Evolutionary conservation across 2,888 invertebrate genomes (phyloP), one percentile per base, ranked within the genome.

Genomic region (Hyalella azteca): DNA sequence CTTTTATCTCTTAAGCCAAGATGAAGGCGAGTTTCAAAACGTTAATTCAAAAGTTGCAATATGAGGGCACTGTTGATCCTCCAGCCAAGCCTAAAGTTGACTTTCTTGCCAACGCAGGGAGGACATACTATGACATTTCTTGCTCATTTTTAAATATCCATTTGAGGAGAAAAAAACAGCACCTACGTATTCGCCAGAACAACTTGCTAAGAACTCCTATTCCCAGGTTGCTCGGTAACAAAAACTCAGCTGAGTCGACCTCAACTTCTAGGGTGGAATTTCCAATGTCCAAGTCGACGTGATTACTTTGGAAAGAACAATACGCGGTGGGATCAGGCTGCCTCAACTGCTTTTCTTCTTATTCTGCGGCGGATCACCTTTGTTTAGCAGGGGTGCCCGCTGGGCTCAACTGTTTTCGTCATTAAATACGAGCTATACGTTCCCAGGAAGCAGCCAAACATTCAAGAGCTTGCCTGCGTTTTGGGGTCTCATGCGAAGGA

Each of bases 271-370:
- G 66, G 66, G 66, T 66, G 66, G 66, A 66, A 66, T 66, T 66
- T 36, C 66, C 66, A 36, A 66, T 66, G 66, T 66, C 66, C 66
- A 66, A 66, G 66, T 66, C 66, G 66, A n/a, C 66, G 66, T 66
- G 66, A 66, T 66, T 66, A 66, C 66, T 66, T 66, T 66, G 39
- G 66, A 66, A 66, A 66, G 66, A 66, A 66, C 66, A 66, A 66
- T 66, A 66, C 66, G 66, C 66, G 66, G 36, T 36, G 66, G 66
- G 66, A 66, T 66, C 66, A 66, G 66, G 66, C 66, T 66, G 66
- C 66, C 66, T 66, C 66, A 66, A 32, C 32, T 66, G 66, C 36
- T 66, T 66, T 66, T 66, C 66, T 66, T 66, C 36, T 66, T 36
- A 66, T 66, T 66, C 66, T 29, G 36, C 36, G 36, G 36, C 36